A percentile compares a stretch with the other conserved stretches of the same genome.
Conservation (phyloP, 2,888 invertebrate species). For the Aricia artaxerxes region DNA sequence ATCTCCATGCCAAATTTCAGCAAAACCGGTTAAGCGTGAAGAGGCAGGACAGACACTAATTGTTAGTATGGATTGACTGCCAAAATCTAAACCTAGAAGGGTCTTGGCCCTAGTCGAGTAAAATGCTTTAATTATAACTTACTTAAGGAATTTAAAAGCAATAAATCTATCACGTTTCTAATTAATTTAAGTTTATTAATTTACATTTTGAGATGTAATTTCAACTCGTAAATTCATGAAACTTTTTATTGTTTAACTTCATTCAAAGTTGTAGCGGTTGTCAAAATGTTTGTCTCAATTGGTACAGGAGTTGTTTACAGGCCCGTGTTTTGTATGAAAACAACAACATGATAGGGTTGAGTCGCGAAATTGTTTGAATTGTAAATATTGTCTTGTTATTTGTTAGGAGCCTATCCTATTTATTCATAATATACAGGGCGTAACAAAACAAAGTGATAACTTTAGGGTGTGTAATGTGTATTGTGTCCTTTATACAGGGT, state of each 20-base stretch:
- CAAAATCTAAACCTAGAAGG: too few relatives aligned
- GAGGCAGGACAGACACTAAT: too few relatives aligned
- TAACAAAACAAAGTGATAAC: too few relatives aligned
- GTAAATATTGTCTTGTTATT: neutral
- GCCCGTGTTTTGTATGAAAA: neutral
- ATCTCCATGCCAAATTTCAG: too few relatives aligned
- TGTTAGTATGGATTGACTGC: too few relatives aligned
- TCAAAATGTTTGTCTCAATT: constrained; percentile 15
- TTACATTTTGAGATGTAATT: neutral
- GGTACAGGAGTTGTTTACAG: neutral
- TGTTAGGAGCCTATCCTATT: neutral
- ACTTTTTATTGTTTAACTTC: constrained; percentile 9
- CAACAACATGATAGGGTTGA: neutral
- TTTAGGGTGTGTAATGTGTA: too few relatives aligned
- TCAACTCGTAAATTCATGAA: neutral
- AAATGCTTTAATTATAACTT: neutral
- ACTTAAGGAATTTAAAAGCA: neutral
- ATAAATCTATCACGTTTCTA: neutral
- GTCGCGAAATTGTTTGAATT: neutral
- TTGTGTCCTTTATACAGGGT: too few relatives aligned
- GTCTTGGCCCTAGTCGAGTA: too few relatives aligned
- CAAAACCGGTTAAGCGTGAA: too few relatives aligned
- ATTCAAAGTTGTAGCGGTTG: constrained; percentile 2
- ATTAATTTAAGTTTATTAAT: constrained; percentile 4
- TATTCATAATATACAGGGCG: too few relatives aligned